phyloP scores from a whole-genome alignment of 2,888 invertebrate species.

The Altica lythri region DNA sequence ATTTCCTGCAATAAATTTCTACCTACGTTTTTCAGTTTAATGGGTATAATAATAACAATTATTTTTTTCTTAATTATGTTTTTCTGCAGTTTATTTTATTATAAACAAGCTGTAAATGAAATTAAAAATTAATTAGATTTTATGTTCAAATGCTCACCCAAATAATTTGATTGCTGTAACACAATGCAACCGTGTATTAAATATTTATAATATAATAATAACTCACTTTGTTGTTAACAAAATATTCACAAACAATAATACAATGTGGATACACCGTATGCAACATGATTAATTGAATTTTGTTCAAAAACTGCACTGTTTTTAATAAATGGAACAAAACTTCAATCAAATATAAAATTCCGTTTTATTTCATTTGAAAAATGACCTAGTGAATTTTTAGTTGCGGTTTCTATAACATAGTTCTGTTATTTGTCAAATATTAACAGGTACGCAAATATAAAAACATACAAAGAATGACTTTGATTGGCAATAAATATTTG shows the following conservation, averaged over 20 bases:
- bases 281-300: not conserved
- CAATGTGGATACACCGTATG: not conserved
- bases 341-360: too few species aligned
- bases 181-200: too few species aligned
- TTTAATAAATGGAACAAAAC: not conserved
- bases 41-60: not conserved
- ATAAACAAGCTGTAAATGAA: too few species aligned
- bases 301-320: not conserved
- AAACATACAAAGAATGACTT: too few species aligned
- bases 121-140: too few species aligned
- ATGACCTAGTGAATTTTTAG: too few species aligned
- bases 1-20: not conserved
- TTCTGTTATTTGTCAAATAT: too few species aligned
- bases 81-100: too few species aligned
- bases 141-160: slow-evolving; percentile 8
- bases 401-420: too few species aligned
- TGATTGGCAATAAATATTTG: too few species aligned
- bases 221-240: not conserved
- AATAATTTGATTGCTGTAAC: not conserved
- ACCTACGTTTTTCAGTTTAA: not conserved
- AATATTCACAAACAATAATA: not conserved
- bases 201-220: not conserved
- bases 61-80: not conserved
- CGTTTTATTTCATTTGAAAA: too few species aligned
- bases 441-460: too few species aligned